A percentile compares a stretch with the other conserved stretches of the same genome.
Conservation (phyloP, 2,113 vertebrate genomes). For the Amia ocellicauda region DNA sequence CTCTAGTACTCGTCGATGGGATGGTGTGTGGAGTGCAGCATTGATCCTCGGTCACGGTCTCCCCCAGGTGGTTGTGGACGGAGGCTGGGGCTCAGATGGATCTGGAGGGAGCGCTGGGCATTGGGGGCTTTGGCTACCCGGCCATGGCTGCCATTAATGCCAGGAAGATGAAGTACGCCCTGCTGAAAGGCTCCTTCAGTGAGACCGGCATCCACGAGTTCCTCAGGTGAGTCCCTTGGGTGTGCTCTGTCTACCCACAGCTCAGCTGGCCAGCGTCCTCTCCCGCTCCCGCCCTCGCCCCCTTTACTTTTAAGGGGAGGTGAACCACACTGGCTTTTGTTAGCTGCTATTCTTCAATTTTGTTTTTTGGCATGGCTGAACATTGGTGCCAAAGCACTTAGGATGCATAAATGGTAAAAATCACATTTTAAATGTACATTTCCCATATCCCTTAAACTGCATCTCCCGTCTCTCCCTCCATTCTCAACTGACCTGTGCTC, state of each 20-base stretch:
- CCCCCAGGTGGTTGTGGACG: slow-evolving; percentile 79
- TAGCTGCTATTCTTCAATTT: too few species aligned
- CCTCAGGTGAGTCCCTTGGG: slow-evolving; percentile 56
- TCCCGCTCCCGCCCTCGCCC: too few species aligned
- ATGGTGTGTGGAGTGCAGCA: too few species aligned
- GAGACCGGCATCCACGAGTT: slow-evolving; percentile 80
- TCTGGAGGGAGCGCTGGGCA: slow-evolving; percentile 84
- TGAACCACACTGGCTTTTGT: too few species aligned
- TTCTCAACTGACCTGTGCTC: not conserved
- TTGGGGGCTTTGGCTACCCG: slow-evolving; percentile 95
- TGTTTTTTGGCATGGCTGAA: too few species aligned
- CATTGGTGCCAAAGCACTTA: too few species aligned
- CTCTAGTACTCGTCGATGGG: too few species aligned
- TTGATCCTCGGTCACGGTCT: not conserved
- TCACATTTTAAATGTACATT: too few species aligned
- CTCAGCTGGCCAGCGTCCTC: too few species aligned
- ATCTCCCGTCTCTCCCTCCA: not conserved
- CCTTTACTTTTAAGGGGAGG: too few species aligned
- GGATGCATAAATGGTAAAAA: too few species aligned
- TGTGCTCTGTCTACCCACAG: not conserved
- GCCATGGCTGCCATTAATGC: slow-evolving; percentile 94
- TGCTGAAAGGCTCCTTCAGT: slow-evolving; percentile 91
- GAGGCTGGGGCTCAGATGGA: slow-evolving; percentile 88
- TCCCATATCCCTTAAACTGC: too few species aligned
- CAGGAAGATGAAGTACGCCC: slow-evolving; percentile 94